These are phyloP conservation scores for Camelus dromedarius DNA, from an alignment of 2,113 vertebrate species.

Conservation along the genomic window DNA sequence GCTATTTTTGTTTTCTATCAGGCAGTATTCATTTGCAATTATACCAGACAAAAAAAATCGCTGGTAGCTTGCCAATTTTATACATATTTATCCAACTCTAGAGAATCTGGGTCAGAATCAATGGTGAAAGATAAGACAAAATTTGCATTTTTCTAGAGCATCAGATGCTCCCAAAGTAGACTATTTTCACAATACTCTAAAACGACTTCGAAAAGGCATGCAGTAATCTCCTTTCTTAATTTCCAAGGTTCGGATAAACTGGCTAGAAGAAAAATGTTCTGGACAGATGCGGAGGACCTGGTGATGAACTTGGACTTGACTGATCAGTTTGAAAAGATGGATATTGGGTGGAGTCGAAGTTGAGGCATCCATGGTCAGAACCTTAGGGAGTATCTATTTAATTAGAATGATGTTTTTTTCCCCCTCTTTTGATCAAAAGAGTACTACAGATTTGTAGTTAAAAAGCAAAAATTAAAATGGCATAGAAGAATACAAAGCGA, in stretches of 20 bases:
- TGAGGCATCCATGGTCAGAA: neutral
- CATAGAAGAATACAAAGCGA: slow-evolving; percentile 11
- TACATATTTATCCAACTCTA: neutral
- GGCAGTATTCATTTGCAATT: slow-evolving; percentile 32
- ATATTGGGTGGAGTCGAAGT: neutral
- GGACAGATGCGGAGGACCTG: neutral
- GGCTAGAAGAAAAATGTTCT: neutral
- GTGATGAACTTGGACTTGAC: neutral
- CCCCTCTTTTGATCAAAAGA: neutral
- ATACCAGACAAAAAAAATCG: neutral
- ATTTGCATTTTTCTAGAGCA: neutral
- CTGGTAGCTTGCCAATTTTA: slow-evolving; percentile 45
- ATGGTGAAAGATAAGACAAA: neutral
- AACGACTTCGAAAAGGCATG: neutral
- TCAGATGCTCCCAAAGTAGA: neutral
- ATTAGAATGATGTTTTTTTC: neutral
- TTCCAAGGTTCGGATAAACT: neutral
- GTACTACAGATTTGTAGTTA: neutral
- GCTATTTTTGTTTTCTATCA: neutral
- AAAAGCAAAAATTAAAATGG: slow-evolving; percentile 16
- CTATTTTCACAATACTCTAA: neutral
- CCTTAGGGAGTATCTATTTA: neutral
- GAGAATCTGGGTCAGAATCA: neutral
- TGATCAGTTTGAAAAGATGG: neutral
- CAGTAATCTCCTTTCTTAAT: neutral